Evolutionary conservation across 35 echinoderm and acorn worm genomes (phyloP), one percentile per base, ranked within the genome.

Genomic region (Patiria miniata): DNA sequence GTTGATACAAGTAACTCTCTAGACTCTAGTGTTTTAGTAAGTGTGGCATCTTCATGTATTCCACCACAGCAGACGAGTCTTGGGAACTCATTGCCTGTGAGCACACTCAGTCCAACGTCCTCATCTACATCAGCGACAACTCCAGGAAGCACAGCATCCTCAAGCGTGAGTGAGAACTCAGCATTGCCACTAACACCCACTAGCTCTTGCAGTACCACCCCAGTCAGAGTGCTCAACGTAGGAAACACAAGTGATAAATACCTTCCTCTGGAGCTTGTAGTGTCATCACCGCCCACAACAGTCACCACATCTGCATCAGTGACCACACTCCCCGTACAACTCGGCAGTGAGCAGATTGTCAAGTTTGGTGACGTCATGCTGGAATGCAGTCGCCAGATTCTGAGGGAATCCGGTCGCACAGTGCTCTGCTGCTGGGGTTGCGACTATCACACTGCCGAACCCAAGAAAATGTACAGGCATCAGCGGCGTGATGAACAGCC

Each of bases 401-500:
- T 99, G 29, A 51, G 96, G 40, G 96, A 99, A 39, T 99, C 96
- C 2, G 96, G 96, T 17, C 68, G 96, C 28, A 99, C 96, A 19
- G 96, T 99, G 14, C 79, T 99, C 1, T 99, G 96, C 61, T 99
- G 96, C 38, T 99, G 93, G 92, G 60, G 83, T 76, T 99, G 96
- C 90, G 96, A 99, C 42, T 99, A 95, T 40, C 96, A 99, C 83
- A 94, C 96, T 19, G 96, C 96, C 39, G 96, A 99, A 77, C 96
- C 96, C 39, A 91, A 89, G 55, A 99, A 99, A 83, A 99, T 99
- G 96, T 88, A 92, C 69, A 83, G 96, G 54, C 96, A 99, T 78
- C 96, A 99, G 82, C 87, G 91, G 39, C 89, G 89, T 50, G 96
- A 99, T 57, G 73, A 56, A 12, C 86, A 94, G 78, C 82, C 79